Evolutionary conservation across 2,888 invertebrate genomes (phyloP).

Genomic region (Phalangium opilio): DNA sequence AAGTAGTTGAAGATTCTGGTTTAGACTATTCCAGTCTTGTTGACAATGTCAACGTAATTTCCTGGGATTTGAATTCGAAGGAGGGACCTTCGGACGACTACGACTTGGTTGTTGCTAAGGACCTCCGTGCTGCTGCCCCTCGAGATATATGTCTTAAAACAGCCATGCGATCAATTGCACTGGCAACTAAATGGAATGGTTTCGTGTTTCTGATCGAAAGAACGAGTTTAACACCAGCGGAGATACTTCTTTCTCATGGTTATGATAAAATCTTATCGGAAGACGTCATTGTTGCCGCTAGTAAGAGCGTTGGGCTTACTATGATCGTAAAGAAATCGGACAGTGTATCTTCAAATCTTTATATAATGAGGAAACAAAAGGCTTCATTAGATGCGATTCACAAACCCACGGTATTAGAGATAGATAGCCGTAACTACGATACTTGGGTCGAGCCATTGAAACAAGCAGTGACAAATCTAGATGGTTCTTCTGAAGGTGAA

Average conservation of each 20-base stretch:
- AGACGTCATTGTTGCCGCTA: slow-evolving; percentile 13
- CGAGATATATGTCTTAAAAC: too few species aligned
- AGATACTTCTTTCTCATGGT: slow-evolving; percentile 19
- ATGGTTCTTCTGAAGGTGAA: slow-evolving; percentile 38
- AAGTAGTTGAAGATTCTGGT: too few species aligned
- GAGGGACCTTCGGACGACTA: slow-evolving; percentile 30
- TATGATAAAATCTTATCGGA: slow-evolving; percentile 11
- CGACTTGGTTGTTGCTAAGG: slow-evolving; percentile 26
- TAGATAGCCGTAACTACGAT: slow-evolving; percentile 15
- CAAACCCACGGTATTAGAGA: slow-evolving; percentile 14
- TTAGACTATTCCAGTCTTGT: slow-evolving; percentile 15
- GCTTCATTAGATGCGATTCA: background rate
- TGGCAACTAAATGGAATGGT: slow-evolving; percentile 48
- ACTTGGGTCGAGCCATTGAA: slow-evolving; percentile 69
- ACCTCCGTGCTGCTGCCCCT: slow-evolving; percentile 6
- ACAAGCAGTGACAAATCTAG: slow-evolving; percentile 45
- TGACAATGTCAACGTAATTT: slow-evolving; percentile 26
- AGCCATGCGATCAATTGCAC: too few species aligned
- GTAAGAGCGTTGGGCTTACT: slow-evolving; percentile 15
- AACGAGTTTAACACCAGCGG: slow-evolving; percentile 19
- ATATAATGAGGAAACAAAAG: slow-evolving; percentile 46
- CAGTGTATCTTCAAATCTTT: slow-evolving; percentile 36
- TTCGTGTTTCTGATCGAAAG: slow-evolving; percentile 42
- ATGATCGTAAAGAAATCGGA: slow-evolving; percentile 40
- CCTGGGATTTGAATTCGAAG: slow-evolving; percentile 29